A percentile compares a stretch with the other conserved stretches of the same genome.
These are phyloP conservation scores for Neoarius graeffei DNA, from an alignment of 2,113 vertebrate species.

Conservation along the genomic window DNA sequence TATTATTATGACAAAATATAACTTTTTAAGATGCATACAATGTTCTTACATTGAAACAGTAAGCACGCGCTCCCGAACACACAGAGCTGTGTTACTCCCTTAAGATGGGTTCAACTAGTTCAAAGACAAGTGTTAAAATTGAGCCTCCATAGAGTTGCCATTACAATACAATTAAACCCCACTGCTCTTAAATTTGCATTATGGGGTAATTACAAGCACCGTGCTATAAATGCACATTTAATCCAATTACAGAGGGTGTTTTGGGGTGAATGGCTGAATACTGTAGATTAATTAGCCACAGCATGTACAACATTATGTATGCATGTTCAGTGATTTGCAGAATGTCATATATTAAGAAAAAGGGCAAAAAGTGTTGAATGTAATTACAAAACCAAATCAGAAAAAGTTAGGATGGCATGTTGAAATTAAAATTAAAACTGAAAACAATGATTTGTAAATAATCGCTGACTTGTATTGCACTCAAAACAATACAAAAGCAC, in stretches of 20 bases:
- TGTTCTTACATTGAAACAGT: neutral
- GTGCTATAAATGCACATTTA: constrained; percentile 56
- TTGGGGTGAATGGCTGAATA: constrained; percentile 49
- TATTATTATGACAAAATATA: neutral
- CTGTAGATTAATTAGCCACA: neutral
- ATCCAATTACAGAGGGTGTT: constrained; percentile 56
- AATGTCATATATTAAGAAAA: neutral
- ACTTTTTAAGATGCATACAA: neutral
- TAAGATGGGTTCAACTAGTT: constrained; percentile 54
- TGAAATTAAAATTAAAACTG: no score
- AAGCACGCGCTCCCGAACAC: constrained; percentile 15
- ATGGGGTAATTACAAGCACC: constrained; percentile 56
- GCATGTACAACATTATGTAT: neutral
- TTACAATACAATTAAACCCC: constrained; percentile 50
- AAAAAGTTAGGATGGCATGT: no score
- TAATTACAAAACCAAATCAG: neutral
- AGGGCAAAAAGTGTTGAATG: neutral
- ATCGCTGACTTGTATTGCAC: no score
- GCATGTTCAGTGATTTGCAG: neutral
- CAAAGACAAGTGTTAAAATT: constrained; percentile 59
- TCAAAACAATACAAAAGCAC: no score
- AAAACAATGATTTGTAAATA: no score
- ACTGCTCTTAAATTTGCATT: constrained; percentile 45
- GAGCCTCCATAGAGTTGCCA: constrained; percentile 57
- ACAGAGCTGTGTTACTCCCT: constrained; percentile 38